These are phyloP conservation scores for Cryptocephalus moraei DNA, from an alignment of 2,888 invertebrate species.

Conservation along the genomic window DNA sequence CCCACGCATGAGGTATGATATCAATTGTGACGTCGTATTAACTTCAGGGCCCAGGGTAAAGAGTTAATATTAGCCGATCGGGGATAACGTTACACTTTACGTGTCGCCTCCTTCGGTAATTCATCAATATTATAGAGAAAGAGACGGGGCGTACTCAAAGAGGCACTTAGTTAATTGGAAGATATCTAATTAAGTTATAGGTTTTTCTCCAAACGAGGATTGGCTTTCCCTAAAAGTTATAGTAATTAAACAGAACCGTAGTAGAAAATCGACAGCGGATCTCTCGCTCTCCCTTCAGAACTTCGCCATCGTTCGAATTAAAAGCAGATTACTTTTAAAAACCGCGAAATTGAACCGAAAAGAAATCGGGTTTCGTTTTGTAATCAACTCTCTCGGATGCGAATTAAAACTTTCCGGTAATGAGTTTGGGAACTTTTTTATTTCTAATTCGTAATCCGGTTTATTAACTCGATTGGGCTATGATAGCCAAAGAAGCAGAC, in stretches of 20 bases:
- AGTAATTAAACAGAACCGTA: constrained; percentile 25
- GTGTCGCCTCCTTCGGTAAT: constrained; percentile 15
- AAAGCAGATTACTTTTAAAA: constrained; percentile 19
- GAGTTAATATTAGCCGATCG: constrained; percentile 9
- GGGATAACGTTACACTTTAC: constrained; percentile 2
- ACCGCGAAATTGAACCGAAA: constrained; percentile 14
- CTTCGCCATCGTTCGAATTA: constrained; percentile 16
- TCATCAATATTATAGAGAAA: constrained; percentile 15
- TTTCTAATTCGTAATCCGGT: too few species aligned
- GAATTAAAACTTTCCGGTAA: constrained; percentile 8
- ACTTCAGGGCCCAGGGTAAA: neutral
- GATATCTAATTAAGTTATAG: constrained; percentile 34
- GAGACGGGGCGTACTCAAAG: constrained; percentile 5
- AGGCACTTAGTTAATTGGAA: constrained; percentile 34
- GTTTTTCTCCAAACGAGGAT: constrained; percentile 30
- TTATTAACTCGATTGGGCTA: too few species aligned
- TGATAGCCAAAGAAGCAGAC: too few species aligned
- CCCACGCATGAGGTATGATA: too few species aligned
- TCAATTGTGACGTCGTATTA: too few species aligned
- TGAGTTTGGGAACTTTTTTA: too few species aligned
- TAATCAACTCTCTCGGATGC: constrained; percentile 9
- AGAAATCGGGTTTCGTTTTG: constrained; percentile 11
- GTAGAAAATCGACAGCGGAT: constrained; percentile 18
- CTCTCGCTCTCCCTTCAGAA: constrained; percentile 5
- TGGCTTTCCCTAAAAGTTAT: constrained; percentile 28